phyloP scores from a whole-genome alignment of 1,140 invertebrate genomes.

The Xylocopa sonorina region DNA sequence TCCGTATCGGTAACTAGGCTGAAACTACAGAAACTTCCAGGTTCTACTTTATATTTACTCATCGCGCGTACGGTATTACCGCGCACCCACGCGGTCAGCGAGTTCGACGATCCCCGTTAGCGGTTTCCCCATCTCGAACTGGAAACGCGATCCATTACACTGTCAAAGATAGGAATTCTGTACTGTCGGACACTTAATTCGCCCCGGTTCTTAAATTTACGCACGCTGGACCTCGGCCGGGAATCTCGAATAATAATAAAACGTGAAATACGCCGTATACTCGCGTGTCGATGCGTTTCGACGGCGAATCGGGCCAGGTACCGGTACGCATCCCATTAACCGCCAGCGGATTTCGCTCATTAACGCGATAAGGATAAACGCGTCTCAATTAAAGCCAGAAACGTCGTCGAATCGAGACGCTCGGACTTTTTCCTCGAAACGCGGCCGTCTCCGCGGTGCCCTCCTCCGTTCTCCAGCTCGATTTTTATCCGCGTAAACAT shows the following conservation, averaged over 20 bases:
- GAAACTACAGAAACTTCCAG: constrained; percentile 4
- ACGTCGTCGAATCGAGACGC: constrained; percentile 2
- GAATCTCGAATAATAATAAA: background rate
- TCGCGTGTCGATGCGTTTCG: background rate
- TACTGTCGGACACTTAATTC: background rate
- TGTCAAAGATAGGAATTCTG: background rate
- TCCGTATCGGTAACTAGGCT: background rate
- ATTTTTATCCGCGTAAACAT: constrained; percentile 21
- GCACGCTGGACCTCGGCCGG: no score
- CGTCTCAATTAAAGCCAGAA: background rate
- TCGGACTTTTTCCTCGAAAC: background rate
- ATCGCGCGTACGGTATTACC: background rate
- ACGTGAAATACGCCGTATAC: background rate
- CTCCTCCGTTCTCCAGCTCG: background rate
- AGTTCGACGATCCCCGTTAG: background rate
- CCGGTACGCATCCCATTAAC: constrained; percentile 16
- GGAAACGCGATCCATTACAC: background rate
- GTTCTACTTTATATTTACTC: constrained; percentile 8
- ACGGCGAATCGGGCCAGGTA: no score
- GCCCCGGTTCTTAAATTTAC: background rate
- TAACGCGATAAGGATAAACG: constrained; percentile 12
- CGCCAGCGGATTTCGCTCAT: constrained; percentile 8
- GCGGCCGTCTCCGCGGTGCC: background rate
- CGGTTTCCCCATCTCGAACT: background rate
- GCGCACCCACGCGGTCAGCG: background rate